These are phyloP conservation scores for Perca fluviatilis DNA, from an alignment of 2,113 vertebrate species.

Conservation along the genomic window DNA sequence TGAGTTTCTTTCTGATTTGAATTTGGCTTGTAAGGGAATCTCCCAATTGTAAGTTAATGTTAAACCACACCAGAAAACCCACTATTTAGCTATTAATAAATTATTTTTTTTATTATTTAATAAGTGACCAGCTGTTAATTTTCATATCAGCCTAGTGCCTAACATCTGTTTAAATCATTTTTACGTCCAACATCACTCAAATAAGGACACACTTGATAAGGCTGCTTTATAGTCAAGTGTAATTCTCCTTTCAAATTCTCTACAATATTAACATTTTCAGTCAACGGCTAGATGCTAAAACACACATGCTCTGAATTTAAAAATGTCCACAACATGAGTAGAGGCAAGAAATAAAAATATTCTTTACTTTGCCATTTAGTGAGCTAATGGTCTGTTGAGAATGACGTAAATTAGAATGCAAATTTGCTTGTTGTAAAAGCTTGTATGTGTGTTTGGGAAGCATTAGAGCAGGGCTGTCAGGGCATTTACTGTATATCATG, in stretches of 20 bases:
- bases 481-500: slow-evolving; percentile 35
- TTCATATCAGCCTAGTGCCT: not conserved
- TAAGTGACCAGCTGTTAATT: not conserved
- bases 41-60: slow-evolving; percentile 26
- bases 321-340: not conserved
- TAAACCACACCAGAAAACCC: not conserved
- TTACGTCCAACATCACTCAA: not conserved
- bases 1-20: slow-evolving; percentile 12
- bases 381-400: not conserved
- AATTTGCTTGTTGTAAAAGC: slow-evolving; percentile 13
- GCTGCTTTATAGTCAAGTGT: not conserved
- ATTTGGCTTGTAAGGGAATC: not conserved
- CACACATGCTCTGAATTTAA: not conserved
- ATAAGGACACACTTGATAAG: not conserved
- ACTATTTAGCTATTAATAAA: not conserved
- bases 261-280: not conserved
- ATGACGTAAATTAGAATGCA: slow-evolving; percentile 1
- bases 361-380: not conserved
- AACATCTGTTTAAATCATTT: not conserved
- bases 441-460: not conserved
- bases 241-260: not conserved
- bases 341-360: not conserved
- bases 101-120: not conserved
- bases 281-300: not conserved
- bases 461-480: slow-evolving; percentile 1